Conservation (phyloP, 2,113 vertebrate species). For the Talpa occidentalis region DNA sequence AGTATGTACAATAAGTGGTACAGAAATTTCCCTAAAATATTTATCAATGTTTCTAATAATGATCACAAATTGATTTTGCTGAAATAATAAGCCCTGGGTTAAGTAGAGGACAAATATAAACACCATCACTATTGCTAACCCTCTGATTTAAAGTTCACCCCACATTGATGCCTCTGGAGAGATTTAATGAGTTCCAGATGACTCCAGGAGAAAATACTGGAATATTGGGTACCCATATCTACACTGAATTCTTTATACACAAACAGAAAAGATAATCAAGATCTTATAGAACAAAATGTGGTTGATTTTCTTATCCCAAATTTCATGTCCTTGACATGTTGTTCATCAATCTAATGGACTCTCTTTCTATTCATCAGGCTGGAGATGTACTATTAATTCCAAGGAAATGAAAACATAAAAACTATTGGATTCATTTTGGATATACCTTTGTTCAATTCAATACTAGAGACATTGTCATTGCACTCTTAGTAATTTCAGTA, state of each 20-base stretch:
- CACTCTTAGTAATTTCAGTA: background rate
- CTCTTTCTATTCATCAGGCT: background rate
- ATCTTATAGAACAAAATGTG: background rate
- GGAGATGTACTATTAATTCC: background rate
- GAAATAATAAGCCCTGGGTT: slow-evolving; percentile 34
- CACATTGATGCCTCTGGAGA: background rate
- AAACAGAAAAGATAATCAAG: background rate
- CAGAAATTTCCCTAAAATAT: background rate
- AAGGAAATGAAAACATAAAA: background rate
- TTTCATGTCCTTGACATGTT: background rate
- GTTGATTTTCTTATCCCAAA: background rate
- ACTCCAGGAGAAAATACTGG: background rate
- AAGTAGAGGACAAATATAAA: background rate
- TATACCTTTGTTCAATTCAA: background rate
- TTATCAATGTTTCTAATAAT: background rate
- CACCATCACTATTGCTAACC: background rate
- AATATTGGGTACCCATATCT: background rate
- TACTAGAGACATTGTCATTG: background rate
- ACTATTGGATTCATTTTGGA: slow-evolving; percentile 12
- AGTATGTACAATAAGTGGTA: background rate
- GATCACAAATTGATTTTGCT: background rate
- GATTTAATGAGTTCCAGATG: background rate
- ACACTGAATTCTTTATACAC: background rate
- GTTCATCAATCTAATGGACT: background rate
- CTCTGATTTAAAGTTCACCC: background rate